Evolutionary conservation across 1,140 invertebrate species (phyloP).

Genomic region (Orussus abietinus): DNA sequence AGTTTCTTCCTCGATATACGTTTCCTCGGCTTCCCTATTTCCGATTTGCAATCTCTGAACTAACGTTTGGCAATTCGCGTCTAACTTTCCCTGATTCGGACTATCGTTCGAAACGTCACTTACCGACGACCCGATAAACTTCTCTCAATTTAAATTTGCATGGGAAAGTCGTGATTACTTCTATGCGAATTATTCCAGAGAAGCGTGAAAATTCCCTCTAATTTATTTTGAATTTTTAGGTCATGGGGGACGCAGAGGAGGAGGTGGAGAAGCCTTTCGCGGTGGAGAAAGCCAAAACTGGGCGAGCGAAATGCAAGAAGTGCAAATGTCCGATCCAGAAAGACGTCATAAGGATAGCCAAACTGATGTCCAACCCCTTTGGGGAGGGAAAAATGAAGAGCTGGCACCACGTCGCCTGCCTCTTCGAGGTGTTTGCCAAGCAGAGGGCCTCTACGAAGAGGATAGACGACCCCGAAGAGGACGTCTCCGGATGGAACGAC

Average conservation of each 20-base stretch:
- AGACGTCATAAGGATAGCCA: constrained; percentile 68
- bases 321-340: constrained; percentile 78
- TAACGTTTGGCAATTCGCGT: no score
- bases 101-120: no score
- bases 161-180: no score
- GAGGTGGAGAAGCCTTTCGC: constrained; percentile 59
- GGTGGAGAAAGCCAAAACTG: constrained; percentile 74
- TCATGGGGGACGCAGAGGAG: constrained; percentile 39
- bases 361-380: constrained; percentile 75
- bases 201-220: no score
- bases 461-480: constrained; percentile 70
- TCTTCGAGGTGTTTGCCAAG: constrained; percentile 75
- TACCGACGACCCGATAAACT: no score
- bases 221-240: no score
- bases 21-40: no score
- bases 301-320: constrained; percentile 79
- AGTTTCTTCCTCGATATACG: no score
- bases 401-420: constrained; percentile 77
- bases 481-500: constrained; percentile 72
- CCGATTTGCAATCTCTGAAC: no score
- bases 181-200: no score
- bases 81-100: no score
- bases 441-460: constrained; percentile 77
- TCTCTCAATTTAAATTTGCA: no score
- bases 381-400: constrained; percentile 81